Evolutionary conservation across 2,797 vertebrate species (phyloP), one percentile per base, ranked within the genome.

Genomic region (Spizella passerina): DNA sequence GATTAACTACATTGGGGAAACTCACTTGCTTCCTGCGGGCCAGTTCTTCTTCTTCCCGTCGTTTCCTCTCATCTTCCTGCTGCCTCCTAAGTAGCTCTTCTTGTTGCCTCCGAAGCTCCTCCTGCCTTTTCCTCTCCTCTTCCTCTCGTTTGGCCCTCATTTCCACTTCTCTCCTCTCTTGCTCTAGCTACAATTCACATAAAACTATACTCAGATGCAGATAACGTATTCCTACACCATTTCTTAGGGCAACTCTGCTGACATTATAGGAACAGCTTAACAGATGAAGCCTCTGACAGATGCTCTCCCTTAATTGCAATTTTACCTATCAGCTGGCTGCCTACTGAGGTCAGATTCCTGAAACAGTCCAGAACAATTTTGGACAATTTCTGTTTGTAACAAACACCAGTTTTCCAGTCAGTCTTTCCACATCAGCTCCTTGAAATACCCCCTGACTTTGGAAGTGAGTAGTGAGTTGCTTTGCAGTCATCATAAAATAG

Each of bases 121-220:
- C 99, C 96, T 99, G 97, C 60, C 98, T 98, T 96, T 99, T 99
- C 96, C 98, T 98, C 87, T 99, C 99, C 90, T 99, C 99, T 87
- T 99, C 99, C 96, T 99, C 99, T 94, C 99, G 98, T 98, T 99
- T 99, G 91, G 98, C 99, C 97, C 99, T 98, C 86, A 99, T 97
- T 97, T 99, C 99, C 89, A 98, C 99, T 92, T 99, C 99, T 94
- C 98, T 98, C 91, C 99, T 98, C 96, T 99, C 99, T 95, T 99
- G 98, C 88, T 99, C 99, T 97, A 99, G 96, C 99, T 99, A 96
- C 88, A 81, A 94, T 93, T 69, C 94, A 97, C 87, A 97, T 27
- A 66, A 96, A 91, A 96, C 73, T 61, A 95, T 47, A 92, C 83
- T 96, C 76, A 96, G 91, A 94, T 73, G 90, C 96, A 96, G 89